Percentiles rank a stretch among this genome's conserved stretches.
These are phyloP conservation scores for Fukomys damarensis DNA, from an alignment of 2,113 vertebrate genomes.

Conservation along the genomic window DNA sequence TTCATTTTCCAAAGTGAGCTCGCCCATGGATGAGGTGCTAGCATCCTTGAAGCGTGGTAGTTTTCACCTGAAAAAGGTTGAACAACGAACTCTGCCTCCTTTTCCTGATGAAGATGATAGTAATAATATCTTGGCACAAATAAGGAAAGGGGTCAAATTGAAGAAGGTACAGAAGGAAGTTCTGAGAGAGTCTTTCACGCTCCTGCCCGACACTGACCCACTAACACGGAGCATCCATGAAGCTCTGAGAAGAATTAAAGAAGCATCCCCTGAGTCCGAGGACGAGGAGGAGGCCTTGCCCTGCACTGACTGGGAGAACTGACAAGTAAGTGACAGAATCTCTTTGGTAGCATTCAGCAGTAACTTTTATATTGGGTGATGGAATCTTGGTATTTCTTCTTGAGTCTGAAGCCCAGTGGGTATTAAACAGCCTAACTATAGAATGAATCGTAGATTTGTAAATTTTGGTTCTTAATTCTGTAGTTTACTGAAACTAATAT, in stretches of 20 bases:
- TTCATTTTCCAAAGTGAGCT: conserved; percentile 91
- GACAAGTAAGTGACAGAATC: conserved; percentile 82
- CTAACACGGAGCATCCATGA: conserved; percentile 98
- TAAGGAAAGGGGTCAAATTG: conserved; percentile 96
- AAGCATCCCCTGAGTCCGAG: conserved; percentile 97
- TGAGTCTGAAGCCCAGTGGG: conserved; percentile 6
- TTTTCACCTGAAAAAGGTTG: conserved; percentile 97
- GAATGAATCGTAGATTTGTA: conserved; percentile 12
- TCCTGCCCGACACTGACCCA: conserved; percentile 92
- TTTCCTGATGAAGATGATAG: conserved; percentile 95
- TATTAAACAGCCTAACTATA: background rate
- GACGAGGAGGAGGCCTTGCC: conserved; percentile 96
- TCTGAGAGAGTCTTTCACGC: conserved; percentile 89
- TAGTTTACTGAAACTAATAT: conserved; percentile 13
- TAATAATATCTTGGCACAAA: conserved; percentile 99
- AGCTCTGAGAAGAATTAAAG: conserved; percentile 96
- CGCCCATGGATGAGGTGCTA: conserved; percentile 99
- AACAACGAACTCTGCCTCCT: conserved; percentile 94
- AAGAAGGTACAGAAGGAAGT: conserved; percentile 95
- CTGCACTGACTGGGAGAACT: conserved; percentile 97
- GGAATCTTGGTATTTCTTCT: background rate
- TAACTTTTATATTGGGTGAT: background rate
- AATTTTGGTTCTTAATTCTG: conserved; percentile 5
- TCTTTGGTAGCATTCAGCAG: background rate
- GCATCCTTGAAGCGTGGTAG: conserved; percentile 97